A percentile compares a stretch with the other conserved stretches of the same genome.
phyloP scores from a whole-genome alignment of 2,113 vertebrate species.

The Tenrec ecaudatus region DNA sequence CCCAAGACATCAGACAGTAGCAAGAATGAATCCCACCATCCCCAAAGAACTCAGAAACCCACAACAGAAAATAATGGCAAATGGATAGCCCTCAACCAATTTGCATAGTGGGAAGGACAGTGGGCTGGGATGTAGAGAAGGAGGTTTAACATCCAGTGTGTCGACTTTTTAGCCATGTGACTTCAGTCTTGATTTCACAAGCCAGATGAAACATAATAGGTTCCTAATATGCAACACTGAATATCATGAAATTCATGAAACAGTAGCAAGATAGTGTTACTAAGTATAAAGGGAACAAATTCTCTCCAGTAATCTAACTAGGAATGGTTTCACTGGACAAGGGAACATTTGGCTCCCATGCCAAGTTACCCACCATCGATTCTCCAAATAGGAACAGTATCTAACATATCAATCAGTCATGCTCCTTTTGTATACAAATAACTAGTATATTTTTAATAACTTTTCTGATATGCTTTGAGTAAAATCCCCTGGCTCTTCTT shows the following conservation, averaged over 20 bases:
- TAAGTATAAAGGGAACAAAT: background rate
- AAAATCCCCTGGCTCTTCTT: background rate
- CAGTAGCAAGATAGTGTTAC: background rate
- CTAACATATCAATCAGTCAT: background rate
- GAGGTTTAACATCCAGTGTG: background rate
- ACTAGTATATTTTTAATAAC: background rate
- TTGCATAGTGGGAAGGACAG: slow-evolving; percentile 3
- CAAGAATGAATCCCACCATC: background rate
- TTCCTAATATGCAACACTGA: background rate
- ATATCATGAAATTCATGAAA: background rate
- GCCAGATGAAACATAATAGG: background rate
- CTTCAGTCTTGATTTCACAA: background rate
- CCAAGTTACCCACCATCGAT: no score
- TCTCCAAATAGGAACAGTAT: background rate
- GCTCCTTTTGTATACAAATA: background rate
- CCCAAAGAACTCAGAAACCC: background rate
- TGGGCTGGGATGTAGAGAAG: background rate
- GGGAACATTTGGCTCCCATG: no score
- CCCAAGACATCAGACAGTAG: background rate
- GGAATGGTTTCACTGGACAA: background rate
- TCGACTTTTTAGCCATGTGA: background rate
- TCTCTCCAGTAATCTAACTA: background rate
- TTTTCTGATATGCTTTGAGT: background rate
- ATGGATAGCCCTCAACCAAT: background rate
- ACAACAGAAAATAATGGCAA: slow-evolving; percentile 36